These are phyloP conservation scores for Nothobranchius furzeri DNA, from an alignment of 2,113 vertebrate genomes.

Conservation along the genomic window DNA sequence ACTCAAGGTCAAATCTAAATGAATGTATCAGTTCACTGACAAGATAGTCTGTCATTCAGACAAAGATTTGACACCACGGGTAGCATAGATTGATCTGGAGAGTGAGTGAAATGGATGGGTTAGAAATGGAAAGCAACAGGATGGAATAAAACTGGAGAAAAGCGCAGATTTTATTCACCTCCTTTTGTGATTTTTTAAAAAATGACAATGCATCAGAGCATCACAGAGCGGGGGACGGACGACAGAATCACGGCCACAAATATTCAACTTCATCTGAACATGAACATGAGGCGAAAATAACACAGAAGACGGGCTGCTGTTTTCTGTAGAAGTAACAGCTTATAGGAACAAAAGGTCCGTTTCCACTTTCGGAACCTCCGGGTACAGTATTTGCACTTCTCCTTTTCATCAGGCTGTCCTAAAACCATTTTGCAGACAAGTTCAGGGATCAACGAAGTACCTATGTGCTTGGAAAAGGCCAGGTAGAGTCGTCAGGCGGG, in stretches of 20 bases:
- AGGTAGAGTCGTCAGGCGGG: too few species aligned
- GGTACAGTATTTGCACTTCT: background rate
- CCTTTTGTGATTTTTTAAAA: slow-evolving; percentile 12
- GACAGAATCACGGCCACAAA: slow-evolving; percentile 4
- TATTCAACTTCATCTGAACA: slow-evolving; percentile 6
- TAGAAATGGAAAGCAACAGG: slow-evolving; percentile 13
- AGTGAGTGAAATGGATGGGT: slow-evolving; percentile 12
- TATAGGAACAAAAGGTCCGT: background rate
- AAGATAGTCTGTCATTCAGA: slow-evolving; percentile 12
- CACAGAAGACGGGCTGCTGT: slow-evolving; percentile 19
- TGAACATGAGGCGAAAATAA: background rate
- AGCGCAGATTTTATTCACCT: slow-evolving; percentile 1
- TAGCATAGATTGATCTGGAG: slow-evolving; percentile 6
- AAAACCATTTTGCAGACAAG: too few species aligned
- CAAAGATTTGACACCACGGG: slow-evolving; percentile 1
- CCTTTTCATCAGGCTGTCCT: too few species aligned
- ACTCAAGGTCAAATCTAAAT: slow-evolving; percentile 11
- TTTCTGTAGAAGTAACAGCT: slow-evolving; percentile 2
- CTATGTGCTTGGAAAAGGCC: too few species aligned
- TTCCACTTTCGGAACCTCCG: too few species aligned
- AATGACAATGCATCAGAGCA: slow-evolving; percentile 22
- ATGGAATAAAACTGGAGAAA: background rate
- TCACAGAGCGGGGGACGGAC: slow-evolving; percentile 7
- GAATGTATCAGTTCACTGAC: slow-evolving; percentile 12
- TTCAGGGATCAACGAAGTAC: too few species aligned